Base-by-base conservation (phyloP, 1,140 invertebrate genomes). In the Sitobion miscanthi region DNA sequence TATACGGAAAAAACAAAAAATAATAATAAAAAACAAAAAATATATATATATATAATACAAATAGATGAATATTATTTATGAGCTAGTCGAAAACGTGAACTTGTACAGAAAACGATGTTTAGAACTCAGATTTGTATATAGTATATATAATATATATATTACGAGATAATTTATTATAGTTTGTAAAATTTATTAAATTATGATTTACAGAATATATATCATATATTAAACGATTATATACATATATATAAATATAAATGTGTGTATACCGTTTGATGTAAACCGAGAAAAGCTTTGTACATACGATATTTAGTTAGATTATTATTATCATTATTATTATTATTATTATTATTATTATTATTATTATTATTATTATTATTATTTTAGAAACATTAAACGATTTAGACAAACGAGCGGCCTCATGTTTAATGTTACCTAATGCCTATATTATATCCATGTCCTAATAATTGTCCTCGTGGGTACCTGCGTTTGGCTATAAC, bases 381-480 rank as follows among this genome's bases (percentile, higher is more conserved):
- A 93, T 93, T 93, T 93, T 93, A 93, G 91, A 93, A 93, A 93
- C 49, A 93, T 93, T 93, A 93, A 93, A 93, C 82, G 82, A 93
- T 93, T 86, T 93, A 93, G 91, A 92, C 90, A 30, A 92, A 92
- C 57, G 25, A 47, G 20, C 52, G 35, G 25, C 8, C 23, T 86
- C 11, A 45, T 30, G 7, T 82, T 54, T 57, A 14, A 54, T 54
- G 21, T 85, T 57, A 47, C 45, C 45, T 47, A 47, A 77, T n/a
- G n/a, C n/a, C 62, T 6, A 54, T 54, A 54, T 21, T 7, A 21
- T 54, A 21, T 54, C 52, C 20, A 54, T 54, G 20, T 54, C 52
- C 20, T 54, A 52, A 11, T 77, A 38, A 17, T 83, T 17, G 7
- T 35, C 25, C 85, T 47, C 25, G 11, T 42, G 4, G 42, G 42